Evolutionary conservation across 2,797 vertebrate genomes (phyloP).

Genomic region (Tokudaia muenninki): DNA sequence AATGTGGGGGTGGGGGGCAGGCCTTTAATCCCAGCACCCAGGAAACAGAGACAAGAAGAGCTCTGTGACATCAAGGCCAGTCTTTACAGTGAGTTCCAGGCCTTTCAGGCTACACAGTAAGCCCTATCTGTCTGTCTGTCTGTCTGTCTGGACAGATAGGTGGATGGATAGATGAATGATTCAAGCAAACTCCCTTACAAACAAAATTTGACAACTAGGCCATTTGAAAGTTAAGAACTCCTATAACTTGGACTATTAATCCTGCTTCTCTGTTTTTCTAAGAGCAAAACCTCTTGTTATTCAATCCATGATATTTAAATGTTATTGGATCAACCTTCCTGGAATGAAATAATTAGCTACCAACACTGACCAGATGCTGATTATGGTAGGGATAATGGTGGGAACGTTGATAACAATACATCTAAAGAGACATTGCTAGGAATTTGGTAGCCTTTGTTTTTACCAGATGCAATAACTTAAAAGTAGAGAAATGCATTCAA

Average conservation of each 20-base stretch:
- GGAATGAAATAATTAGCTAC: slow-evolving; percentile 43
- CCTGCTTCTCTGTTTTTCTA: slow-evolving; percentile 55
- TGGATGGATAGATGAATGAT: background rate
- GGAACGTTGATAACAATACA: background rate
- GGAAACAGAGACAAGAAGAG: background rate
- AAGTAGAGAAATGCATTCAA: slow-evolving; percentile 69
- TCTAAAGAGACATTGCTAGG: slow-evolving; percentile 60
- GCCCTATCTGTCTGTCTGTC: background rate
- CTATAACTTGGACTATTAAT: slow-evolving; percentile 46
- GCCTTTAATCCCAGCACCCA: background rate
- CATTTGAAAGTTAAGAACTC: slow-evolving; percentile 59
- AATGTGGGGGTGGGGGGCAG: background rate
- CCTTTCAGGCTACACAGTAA: background rate
- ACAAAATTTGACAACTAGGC: slow-evolving; percentile 48
- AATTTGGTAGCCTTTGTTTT: slow-evolving; percentile 47
- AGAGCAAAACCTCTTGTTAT: slow-evolving; percentile 20
- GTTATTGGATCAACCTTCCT: background rate
- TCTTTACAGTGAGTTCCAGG: background rate
- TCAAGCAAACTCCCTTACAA: slow-evolving; percentile 53
- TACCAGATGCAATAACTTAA: slow-evolving; percentile 59
- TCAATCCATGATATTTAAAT: slow-evolving; percentile 53
- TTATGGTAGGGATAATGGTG: background rate
- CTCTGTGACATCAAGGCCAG: background rate
- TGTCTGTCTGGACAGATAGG: background rate
- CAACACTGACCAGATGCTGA: slow-evolving; percentile 16